Conservation (phyloP, 2,113 vertebrate genomes). For the Megaleporinus macrocephalus region DNA sequence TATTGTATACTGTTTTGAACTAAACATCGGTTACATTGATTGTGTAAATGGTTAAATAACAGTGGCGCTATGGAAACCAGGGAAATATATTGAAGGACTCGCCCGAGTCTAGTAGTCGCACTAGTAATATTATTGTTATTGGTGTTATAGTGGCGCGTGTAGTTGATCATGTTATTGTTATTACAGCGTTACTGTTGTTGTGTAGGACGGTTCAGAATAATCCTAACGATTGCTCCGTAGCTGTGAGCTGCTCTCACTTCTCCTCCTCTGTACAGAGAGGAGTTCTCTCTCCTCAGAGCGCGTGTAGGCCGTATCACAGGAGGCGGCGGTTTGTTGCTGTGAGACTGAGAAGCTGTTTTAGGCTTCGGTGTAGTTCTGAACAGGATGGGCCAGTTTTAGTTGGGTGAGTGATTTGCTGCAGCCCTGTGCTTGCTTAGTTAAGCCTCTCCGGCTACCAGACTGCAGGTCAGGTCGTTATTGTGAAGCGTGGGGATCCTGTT, state of each 20-base stretch:
- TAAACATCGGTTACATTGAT: too few species aligned
- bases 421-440: too few species aligned
- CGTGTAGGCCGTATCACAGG: background rate
- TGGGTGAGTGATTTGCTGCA: background rate
- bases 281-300: background rate
- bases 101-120: too few species aligned
- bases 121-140: too few species aligned
- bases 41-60: too few species aligned
- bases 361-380: background rate
- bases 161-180: too few species aligned
- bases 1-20: too few species aligned
- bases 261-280: background rate
- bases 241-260: background rate
- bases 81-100: too few species aligned
- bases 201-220: too few species aligned
- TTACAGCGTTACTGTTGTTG: too few species aligned
- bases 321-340: background rate
- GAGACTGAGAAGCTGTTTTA: background rate
- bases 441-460: background rate
- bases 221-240: background rate
- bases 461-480: background rate
- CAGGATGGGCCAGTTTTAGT: constrained; percentile 7
- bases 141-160: too few species aligned
- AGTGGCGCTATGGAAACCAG: too few species aligned
- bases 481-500: background rate